phyloP scores from a whole-genome alignment of 2,113 vertebrate species.

The Leptobrachium ailaonicum region DNA sequence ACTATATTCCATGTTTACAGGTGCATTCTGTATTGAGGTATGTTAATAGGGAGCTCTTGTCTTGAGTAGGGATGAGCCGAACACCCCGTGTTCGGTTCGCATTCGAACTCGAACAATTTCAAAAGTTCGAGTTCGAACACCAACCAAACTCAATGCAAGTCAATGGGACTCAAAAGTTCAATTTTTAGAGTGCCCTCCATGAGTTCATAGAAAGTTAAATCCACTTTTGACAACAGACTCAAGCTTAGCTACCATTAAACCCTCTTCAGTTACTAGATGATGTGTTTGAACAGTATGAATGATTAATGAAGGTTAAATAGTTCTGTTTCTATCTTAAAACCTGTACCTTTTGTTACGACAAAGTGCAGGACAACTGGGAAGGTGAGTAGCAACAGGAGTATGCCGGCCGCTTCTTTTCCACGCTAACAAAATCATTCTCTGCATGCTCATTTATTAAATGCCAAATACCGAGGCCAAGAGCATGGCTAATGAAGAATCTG shows the following conservation, averaged over 20 bases:
- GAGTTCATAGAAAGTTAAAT: constrained; percentile 86
- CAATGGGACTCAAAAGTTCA: too few relatives aligned
- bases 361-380: constrained; percentile 63
- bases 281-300: constrained; percentile 86
- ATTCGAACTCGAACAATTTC: too few relatives aligned
- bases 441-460: constrained; percentile 18
- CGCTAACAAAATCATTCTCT: constrained; percentile 53
- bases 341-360: constrained; percentile 69
- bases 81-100: too few relatives aligned
- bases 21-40: too few relatives aligned
- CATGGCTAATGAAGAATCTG: too few relatives aligned
- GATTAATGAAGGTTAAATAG: constrained; percentile 90
- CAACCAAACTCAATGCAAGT: too few relatives aligned
- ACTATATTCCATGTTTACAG: too few relatives aligned
- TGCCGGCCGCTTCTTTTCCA: constrained; percentile 53
- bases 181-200: too few relatives aligned
- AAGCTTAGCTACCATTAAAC: constrained; percentile 79
- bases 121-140: too few relatives aligned
- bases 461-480: background rate
- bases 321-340: constrained; percentile 80
- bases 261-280: constrained; percentile 81
- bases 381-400: constrained; percentile 64
- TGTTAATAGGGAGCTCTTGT: too few relatives aligned
- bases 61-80: too few relatives aligned
- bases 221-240: constrained; percentile 81